Base-by-base conservation (phyloP, 2,113 vertebrate genomes). In the Ovis canadensis region DNA sequence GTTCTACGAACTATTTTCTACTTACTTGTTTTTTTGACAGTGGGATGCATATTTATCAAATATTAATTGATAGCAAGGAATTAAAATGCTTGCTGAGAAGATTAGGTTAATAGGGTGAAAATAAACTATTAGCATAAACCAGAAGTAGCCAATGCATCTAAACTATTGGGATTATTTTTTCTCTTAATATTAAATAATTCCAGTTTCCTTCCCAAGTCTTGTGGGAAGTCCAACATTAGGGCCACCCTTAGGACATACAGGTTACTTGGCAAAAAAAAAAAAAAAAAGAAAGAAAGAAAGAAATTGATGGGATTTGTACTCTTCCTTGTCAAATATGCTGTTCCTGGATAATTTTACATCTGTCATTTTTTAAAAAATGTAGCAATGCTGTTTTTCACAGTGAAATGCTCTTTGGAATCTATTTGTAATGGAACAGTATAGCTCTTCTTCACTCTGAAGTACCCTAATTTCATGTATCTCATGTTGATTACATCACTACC, bases 1-100 rank as follows among this genome's bases (percentile, higher is more conserved):
- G 27, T 74, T 96, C 93, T 93, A 23, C 77, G 6, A 87, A 78
- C 3, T 71, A 40, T 95, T 90, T 88, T 29, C 21, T 33, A 50
- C 4, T 82, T 85, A 33, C 14, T 64, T 45, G 27, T 12, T 88
- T 82, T 93, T 93, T 50, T 94, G 25, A 82, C 0, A 60, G 5
- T 77, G 3, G 1, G 77, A 9, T 91, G 23, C 2, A 59, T 15
- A 64, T 60, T 91, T 78, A 0, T 11, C 31, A 60, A 27, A 9
- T 88, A 64, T 36, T 91, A 86, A 71, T 64, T 84, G 15, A 21
- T 80, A 88, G 10, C 7, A 93, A 88, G 23, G 7, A 52, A n/a
- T 27, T 62, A 31, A 95, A 57, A 33, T 1, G 5, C 17, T 64
- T 31, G 3, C 4, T 92, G 5, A 77, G 29, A 83, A 55, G 3